phyloP scores from a whole-genome alignment of 1,140 invertebrate genomes.

The Coboldia fuscipes region DNA sequence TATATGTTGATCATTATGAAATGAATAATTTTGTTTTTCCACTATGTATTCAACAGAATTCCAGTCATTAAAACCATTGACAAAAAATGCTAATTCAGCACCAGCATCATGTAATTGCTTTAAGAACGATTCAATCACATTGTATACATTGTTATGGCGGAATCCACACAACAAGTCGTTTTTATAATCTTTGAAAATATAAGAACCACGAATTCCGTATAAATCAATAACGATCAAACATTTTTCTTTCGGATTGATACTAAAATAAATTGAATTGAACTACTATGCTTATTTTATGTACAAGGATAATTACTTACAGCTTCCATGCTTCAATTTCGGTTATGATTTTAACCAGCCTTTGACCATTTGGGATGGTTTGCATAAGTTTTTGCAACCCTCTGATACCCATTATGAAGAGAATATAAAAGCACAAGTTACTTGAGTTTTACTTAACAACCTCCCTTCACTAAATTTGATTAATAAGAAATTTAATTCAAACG shows the following conservation, averaged over 20 bases:
- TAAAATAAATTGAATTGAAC: background rate
- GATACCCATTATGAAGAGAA: conserved; percentile 2
- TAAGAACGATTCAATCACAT: too few relatives aligned
- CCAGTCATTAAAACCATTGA: too few relatives aligned
- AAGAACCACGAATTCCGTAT: background rate
- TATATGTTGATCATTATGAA: background rate
- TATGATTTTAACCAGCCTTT: background rate
- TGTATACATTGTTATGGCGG: background rate
- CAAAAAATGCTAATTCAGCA: too few relatives aligned
- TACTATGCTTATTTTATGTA: too few relatives aligned
- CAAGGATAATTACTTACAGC: background rate
- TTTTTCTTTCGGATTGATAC: background rate
- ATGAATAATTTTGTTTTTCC: background rate
- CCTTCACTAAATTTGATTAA: too few relatives aligned
- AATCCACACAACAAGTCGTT: background rate
- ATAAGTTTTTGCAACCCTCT: conserved; percentile 1
- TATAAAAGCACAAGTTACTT: too few relatives aligned
- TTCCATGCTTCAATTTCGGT: conserved; percentile 1
- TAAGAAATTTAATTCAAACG: too few relatives aligned
- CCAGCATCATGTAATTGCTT: too few relatives aligned
- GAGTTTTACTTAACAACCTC: too few relatives aligned
- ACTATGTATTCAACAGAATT: too few relatives aligned
- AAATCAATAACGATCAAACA: background rate
- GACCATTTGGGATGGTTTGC: background rate
- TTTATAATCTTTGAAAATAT: too few relatives aligned